Evolutionary conservation across 2,797 vertebrate genomes (phyloP).

Genomic region (Tolypeutes matacus): DNA sequence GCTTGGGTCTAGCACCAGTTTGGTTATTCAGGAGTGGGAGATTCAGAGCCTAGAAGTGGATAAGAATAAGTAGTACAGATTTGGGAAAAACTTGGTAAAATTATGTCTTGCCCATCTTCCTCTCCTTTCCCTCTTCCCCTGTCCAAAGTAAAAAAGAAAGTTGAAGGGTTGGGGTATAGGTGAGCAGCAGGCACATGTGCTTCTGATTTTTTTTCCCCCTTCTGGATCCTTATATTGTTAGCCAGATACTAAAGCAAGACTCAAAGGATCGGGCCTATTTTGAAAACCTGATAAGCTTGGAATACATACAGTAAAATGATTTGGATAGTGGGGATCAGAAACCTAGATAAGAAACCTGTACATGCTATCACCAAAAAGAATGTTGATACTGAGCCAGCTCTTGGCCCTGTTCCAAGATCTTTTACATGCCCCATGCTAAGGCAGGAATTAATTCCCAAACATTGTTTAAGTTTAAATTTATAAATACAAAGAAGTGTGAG

Average conservation of each 20-base stretch:
- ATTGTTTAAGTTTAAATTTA: conserved; percentile 43
- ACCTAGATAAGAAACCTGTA: conserved; percentile 52
- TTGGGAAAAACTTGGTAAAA: conserved; percentile 34
- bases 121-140: background rate
- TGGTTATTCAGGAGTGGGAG: conserved; percentile 11
- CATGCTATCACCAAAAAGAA: conserved; percentile 17
- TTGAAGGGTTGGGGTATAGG: background rate
- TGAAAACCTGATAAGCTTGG: conserved; percentile 20
- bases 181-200: background rate
- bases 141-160: background rate
- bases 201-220: background rate
- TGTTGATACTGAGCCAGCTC: conserved; percentile 3
- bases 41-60: background rate
- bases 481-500: conserved; percentile 14
- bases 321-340: conserved; percentile 54
- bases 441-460: conserved; percentile 37
- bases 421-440: conserved; percentile 16
- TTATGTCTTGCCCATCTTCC: conserved; percentile 7
- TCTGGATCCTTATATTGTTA: conserved; percentile 30
- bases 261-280: conserved; percentile 49
- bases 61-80: background rate
- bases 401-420: conserved; percentile 25
- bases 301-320: conserved; percentile 41
- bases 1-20: background rate
- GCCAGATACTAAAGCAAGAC: background rate